Conservation (phyloP, 2,888 invertebrate species). For the Phrixothrix hirtus region DNA sequence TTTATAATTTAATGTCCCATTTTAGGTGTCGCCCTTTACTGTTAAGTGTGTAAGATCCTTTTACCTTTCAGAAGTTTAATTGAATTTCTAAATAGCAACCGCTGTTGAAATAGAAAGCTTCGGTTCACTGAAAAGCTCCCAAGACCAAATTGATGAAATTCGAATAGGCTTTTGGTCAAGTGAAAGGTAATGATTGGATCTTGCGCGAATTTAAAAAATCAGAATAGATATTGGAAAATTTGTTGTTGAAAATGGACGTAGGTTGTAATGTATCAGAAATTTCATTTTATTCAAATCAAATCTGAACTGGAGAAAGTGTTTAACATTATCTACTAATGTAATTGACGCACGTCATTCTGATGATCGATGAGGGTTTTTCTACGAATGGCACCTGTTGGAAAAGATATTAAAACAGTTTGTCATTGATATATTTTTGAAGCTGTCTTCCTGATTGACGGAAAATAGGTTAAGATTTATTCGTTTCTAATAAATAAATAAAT, state of each 20-base stretch:
- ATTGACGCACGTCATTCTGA: not conserved
- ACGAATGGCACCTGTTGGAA: not conserved
- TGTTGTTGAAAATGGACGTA: too few relatives aligned
- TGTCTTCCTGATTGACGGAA: not conserved
- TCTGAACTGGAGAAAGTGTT: too few relatives aligned
- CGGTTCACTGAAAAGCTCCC: conserved; percentile 15
- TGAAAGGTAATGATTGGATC: conserved; percentile 6
- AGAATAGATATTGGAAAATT: too few relatives aligned
- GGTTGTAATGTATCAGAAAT: too few relatives aligned
- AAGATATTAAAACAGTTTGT: not conserved
- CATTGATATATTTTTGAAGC: not conserved
- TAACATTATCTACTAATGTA: too few relatives aligned
- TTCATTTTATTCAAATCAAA: too few relatives aligned
- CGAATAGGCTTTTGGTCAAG: conserved; percentile 12
- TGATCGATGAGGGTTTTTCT: not conserved
- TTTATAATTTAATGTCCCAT: too few relatives aligned
- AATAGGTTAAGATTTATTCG: too few relatives aligned
- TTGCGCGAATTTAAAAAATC: too few relatives aligned
- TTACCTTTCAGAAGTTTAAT: conserved; percentile 27
- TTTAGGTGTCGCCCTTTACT: conserved; percentile 9
- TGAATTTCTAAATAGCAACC: conserved; percentile 24
- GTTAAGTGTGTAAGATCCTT: conserved; percentile 15
- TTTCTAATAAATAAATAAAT: too few relatives aligned
- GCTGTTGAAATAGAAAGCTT: conserved; percentile 14
- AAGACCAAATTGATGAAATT: conserved; percentile 16